Percentiles rank a stretch among this genome's conserved stretches.
phyloP scores from a whole-genome alignment of 2,888 invertebrate genomes.

The Calameuta filiformis region DNA sequence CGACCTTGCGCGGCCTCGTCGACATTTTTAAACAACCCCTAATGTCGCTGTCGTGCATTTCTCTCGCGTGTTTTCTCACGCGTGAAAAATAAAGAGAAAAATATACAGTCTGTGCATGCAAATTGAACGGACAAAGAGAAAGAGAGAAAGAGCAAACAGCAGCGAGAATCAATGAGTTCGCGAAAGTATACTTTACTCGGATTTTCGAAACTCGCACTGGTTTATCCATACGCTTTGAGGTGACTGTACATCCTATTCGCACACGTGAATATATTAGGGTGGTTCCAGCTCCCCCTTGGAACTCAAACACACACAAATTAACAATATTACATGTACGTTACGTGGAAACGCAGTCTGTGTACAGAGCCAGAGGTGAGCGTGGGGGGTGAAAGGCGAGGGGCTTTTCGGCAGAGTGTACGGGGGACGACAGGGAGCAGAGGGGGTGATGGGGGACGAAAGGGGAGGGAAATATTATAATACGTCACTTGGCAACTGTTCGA shows the following conservation, averaged over 20 bases:
- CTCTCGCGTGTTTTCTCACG: neutral
- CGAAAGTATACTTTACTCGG: too few relatives aligned
- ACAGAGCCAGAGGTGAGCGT: constrained; percentile 6
- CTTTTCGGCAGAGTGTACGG: constrained; percentile 17
- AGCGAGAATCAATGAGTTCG: too few relatives aligned
- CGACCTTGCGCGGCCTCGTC: neutral
- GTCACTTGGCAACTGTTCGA: constrained; percentile 63
- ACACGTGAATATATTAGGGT: constrained; percentile 59
- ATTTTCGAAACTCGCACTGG: too few relatives aligned
- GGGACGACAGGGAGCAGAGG: constrained; percentile 20
- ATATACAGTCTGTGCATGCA: neutral
- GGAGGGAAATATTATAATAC: constrained; percentile 64
- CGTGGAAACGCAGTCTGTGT: constrained; percentile 24
- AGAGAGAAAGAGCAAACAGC: too few relatives aligned
- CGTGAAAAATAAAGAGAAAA: neutral
- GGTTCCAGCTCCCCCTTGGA: constrained; percentile 54
- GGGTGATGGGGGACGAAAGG: constrained; percentile 24
- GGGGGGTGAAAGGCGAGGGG: constrained; percentile 14
- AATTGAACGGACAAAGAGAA: neutral
- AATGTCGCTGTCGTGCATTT: neutral
- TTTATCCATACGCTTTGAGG: constrained; percentile 40
- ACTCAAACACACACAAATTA: constrained; percentile 62
- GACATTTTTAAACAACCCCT: neutral
- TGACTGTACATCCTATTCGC: constrained; percentile 50
- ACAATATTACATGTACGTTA: constrained; percentile 60